Percentiles rank a stretch among this genome's conserved stretches.
Conservation (phyloP, 2,797 vertebrate species). For the Vultur gryphus region DNA sequence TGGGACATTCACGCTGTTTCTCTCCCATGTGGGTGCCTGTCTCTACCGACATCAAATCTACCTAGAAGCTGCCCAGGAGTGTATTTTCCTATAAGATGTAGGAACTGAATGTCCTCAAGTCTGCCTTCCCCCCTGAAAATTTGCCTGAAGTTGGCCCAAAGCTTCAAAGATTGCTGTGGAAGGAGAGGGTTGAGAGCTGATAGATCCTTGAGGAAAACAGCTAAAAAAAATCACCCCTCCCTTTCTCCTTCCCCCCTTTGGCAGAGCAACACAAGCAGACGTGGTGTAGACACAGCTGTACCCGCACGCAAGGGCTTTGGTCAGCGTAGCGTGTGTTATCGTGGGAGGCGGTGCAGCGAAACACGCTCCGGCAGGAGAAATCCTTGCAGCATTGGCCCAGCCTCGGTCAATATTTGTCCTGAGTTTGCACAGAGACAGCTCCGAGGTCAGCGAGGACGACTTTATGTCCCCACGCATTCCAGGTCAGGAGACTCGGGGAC, state of each 20-base stretch:
- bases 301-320: conserved; percentile 7
- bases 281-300: conserved; percentile 56
- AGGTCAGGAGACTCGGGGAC: not conserved
- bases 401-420: not conserved
- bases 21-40: not conserved
- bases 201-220: not conserved
- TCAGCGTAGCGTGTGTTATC: not conserved
- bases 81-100: not conserved
- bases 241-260: not conserved
- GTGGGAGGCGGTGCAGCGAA: not conserved
- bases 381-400: not conserved
- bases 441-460: rapidly evolving
- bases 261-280: conserved; percentile 33
- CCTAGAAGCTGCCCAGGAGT: not conserved
- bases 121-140: not conserved
- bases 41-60: not conserved
- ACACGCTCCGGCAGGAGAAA: not conserved
- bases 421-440: not conserved
- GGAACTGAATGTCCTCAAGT: not conserved
- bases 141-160: not conserved
- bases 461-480: rapidly evolving
- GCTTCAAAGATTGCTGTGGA: not conserved
- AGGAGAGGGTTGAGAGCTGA: not conserved
- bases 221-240: not conserved
- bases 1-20: not conserved